Evolutionary conservation across 2,888 invertebrate species (phyloP).

Genomic region (Caenorhabditis sp.): DNA sequence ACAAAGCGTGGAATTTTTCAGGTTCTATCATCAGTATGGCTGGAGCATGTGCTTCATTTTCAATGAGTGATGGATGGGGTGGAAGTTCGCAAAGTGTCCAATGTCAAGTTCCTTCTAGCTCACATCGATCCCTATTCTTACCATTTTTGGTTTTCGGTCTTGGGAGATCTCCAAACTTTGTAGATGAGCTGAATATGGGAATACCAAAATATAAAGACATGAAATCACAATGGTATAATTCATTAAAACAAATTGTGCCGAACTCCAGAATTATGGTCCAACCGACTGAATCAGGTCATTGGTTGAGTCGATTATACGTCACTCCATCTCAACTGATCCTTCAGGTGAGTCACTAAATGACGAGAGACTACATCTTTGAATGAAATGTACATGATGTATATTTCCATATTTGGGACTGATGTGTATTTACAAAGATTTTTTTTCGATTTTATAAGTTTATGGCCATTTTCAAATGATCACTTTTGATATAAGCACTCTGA

Average conservation of each 20-base stretch:
- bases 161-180: constrained; percentile 97
- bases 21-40: constrained; percentile 69
- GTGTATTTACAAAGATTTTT: no score
- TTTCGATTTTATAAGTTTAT: no score
- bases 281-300: constrained; percentile 76
- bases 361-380: no score
- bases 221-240: constrained; percentile 41
- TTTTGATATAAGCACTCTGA: no score
- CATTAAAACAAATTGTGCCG: constrained; percentile 78
- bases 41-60: constrained; percentile 65
- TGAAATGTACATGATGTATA: no score
- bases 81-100: constrained; percentile 52
- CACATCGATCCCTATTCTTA: constrained; percentile 83
- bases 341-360: constrained; percentile 54
- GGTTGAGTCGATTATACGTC: constrained; percentile 68
- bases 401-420: no score
- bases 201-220: constrained; percentile 44
- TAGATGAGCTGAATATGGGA: constrained; percentile 72
- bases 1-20: no score
- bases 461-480: no score
- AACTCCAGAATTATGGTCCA: constrained; percentile 97
- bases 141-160: constrained; percentile 95
- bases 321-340: constrained; percentile 69
- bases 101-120: constrained; percentile 57
- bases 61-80: constrained; percentile 61